Conservation (phyloP, 2,888 invertebrate genomes). For the Choristoneura rosaceana region DNA sequence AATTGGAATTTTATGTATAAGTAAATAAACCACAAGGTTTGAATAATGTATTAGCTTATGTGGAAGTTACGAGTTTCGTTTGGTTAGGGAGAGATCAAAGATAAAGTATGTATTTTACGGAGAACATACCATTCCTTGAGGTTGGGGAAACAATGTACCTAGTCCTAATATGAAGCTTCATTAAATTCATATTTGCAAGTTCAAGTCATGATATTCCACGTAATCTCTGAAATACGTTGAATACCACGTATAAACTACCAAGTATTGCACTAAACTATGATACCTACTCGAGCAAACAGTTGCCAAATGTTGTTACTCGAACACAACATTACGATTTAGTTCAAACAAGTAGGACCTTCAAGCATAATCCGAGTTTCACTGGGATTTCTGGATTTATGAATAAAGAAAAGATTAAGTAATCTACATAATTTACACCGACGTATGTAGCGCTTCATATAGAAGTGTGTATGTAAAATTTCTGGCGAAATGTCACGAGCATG, state of each 20-base stretch:
- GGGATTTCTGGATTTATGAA: background rate
- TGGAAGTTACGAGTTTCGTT: constrained; percentile 31
- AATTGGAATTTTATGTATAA: constrained; percentile 14
- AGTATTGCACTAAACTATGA: background rate
- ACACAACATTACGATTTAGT: background rate
- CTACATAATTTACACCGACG: too few relatives aligned
- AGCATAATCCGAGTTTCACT: background rate
- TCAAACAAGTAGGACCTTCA: background rate
- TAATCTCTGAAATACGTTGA: background rate
- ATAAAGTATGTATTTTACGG: constrained; percentile 29
- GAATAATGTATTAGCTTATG: constrained; percentile 30
- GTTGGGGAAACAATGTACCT: constrained; percentile 17
- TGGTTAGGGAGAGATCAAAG: constrained; percentile 31
- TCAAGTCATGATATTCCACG: background rate
- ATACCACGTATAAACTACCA: constrained; percentile 4
- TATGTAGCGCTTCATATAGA: too few relatives aligned
- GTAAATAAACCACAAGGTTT: constrained; percentile 24
- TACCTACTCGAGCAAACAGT: background rate
- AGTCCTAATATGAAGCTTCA: constrained; percentile 5
- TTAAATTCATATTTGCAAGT: constrained; percentile 11
- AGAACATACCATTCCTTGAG: constrained; percentile 19
- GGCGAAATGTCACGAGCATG: too few relatives aligned
- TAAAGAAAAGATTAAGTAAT: too few relatives aligned
- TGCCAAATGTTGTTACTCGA: background rate
- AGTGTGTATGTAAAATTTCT: too few relatives aligned